Conservation (phyloP, 2,113 vertebrate species). For the Polypterus senegalus region DNA sequence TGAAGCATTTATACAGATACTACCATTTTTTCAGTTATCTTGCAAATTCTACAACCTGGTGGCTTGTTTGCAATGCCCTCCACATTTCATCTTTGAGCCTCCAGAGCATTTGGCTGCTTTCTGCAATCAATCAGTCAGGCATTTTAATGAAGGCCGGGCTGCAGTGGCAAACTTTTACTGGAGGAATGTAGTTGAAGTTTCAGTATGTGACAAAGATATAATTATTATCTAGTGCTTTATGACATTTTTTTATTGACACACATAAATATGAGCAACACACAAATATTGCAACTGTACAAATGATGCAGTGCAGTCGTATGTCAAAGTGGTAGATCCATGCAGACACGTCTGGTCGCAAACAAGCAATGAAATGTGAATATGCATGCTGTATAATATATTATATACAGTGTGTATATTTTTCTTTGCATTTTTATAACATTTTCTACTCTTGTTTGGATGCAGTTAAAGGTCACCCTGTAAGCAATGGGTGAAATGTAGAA, state of each 20-base stretch:
- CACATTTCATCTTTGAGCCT: not conserved
- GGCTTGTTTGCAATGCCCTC: constrained; percentile 1
- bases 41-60: not conserved
- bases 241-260: not conserved
- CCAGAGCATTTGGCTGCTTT: not conserved
- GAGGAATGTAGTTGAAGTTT: not conserved
- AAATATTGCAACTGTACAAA: no score
- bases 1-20: no score
- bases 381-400: no score
- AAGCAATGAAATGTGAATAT: no score
- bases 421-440: no score
- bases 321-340: no score
- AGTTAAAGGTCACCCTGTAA: no score
- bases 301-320: no score
- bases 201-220: not conserved
- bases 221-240: not conserved
- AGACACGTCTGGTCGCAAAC: no score
- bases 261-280: not conserved
- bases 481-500: no score
- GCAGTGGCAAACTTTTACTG: not conserved
- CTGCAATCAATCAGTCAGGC: not conserved
- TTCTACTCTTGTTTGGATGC: no score
- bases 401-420: no score
- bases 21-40: not conserved
- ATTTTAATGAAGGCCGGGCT: not conserved